phyloP scores from a whole-genome alignment of 2,113 vertebrate species.

The Lanius collurio region DNA sequence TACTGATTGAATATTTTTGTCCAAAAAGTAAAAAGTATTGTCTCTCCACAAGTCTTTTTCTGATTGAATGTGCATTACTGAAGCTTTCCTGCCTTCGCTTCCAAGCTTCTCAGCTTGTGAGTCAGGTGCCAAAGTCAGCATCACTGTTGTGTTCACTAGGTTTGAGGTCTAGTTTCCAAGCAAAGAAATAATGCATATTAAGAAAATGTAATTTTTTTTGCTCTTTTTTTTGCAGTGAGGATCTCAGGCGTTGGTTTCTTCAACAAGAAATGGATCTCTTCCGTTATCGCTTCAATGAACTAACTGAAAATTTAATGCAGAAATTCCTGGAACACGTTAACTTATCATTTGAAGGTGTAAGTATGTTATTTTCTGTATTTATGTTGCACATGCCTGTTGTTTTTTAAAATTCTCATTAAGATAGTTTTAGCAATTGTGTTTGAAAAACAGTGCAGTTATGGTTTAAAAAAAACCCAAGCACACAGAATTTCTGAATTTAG shows the following conservation, averaged over 20 bases:
- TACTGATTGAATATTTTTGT: not conserved
- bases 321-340: constrained; percentile 85
- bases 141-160: not conserved
- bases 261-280: constrained; percentile 98
- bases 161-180: not conserved
- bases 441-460: not conserved
- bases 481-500: not conserved
- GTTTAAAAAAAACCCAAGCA: not conserved
- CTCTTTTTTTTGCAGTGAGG: constrained; percentile 79
- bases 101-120: not conserved
- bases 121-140: not conserved
- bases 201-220: not conserved
- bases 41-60: not conserved
- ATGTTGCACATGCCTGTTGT: not conserved
- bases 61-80: not conserved
- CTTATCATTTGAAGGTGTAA: constrained; percentile 88
- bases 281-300: constrained; percentile 84
- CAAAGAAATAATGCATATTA: not conserved
- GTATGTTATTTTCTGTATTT: constrained; percentile 30
- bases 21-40: not conserved
- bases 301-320: constrained; percentile 71
- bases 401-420: not conserved
- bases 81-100: not conserved
- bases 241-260: constrained; percentile 96
- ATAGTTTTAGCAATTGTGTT: not conserved